Conservation (phyloP, 2,113 vertebrate genomes). For the Vombatus ursinus region DNA sequence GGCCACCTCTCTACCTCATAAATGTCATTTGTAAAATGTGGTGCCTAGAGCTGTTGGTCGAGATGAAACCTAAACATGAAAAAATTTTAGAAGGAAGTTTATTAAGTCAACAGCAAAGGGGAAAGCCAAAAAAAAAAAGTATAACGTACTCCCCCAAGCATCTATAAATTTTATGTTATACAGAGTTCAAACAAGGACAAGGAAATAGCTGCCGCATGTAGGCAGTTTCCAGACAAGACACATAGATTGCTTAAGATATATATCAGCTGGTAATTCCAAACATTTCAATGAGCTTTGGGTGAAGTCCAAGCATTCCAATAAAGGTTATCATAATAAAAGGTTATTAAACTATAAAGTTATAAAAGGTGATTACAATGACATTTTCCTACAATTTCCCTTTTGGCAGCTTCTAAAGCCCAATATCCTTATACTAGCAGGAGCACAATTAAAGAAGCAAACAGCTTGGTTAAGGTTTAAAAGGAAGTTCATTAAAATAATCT, state of each 20-base stretch:
- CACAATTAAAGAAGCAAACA: background rate
- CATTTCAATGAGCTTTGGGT: background rate
- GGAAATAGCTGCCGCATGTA: background rate
- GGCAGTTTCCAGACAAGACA: background rate
- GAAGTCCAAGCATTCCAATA: background rate
- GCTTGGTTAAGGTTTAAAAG: background rate
- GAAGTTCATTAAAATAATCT: background rate
- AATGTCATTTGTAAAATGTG: no score
- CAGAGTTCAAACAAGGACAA: background rate
- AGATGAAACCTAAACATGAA: no score
- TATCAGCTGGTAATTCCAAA: background rate
- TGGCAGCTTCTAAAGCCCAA: background rate
- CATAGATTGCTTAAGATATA: background rate
- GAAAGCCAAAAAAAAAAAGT: background rate
- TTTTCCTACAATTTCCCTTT: background rate
- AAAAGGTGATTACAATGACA: background rate
- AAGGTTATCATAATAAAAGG: background rate
- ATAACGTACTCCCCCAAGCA: background rate
- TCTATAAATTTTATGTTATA: background rate
- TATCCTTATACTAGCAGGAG: background rate
- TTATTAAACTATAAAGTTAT: background rate
- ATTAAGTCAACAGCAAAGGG: background rate
- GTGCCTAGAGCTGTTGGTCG: no score
- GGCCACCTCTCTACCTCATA: no score
- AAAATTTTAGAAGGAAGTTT: background rate